Base-by-base conservation (phyloP, 2,888 invertebrate genomes). In the Nebria salina region DNA sequence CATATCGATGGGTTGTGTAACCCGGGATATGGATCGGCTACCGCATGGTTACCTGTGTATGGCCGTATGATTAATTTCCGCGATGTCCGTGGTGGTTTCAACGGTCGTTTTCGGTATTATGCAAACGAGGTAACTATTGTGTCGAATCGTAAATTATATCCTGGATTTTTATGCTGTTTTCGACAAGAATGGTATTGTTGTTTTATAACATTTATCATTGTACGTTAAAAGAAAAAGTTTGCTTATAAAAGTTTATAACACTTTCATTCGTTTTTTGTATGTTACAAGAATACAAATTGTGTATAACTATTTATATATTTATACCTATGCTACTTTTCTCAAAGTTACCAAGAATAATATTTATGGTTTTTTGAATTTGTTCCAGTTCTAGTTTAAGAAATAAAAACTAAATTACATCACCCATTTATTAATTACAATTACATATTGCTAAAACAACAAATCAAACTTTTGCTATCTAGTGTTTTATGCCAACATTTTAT, bases 61-160 rank as follows among this genome's bases (percentile, higher is more conserved):
- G 54, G 54, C 54, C 54, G 54, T 77, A 72, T 77, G 78, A 78
- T 78, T 65, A 74, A 78, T 74, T 78, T 74, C 66, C 65, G 42
- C 66, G 65, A 41, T 74, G 54, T 43, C 74, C 41, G 73, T 74
- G 66, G 65, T 65, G 74, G 73, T 78, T 78, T 78, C 74, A 78
- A 7, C 73, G 77, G 78, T 78, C 78, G 78, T 78, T 54, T 54
- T 73, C 73, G 74, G 78, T 73, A 78, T 78, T 78, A 74, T 77
- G 72, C 73, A 66, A 66, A 78, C 65, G 78, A 73, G 78, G 74
- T 78, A 73, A 78, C 73, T 70, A 78, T 78, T 78, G 78, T 78
- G 73, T 73, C 65, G 74, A 78, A 78, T 78, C 43, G 74, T 41
- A 54, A 54, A 54, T 54, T 54, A 54, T 54, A 13, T 13, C 54